phyloP scores from a whole-genome alignment of 2,113 vertebrate genomes.

The Pteronura brasiliensis region DNA sequence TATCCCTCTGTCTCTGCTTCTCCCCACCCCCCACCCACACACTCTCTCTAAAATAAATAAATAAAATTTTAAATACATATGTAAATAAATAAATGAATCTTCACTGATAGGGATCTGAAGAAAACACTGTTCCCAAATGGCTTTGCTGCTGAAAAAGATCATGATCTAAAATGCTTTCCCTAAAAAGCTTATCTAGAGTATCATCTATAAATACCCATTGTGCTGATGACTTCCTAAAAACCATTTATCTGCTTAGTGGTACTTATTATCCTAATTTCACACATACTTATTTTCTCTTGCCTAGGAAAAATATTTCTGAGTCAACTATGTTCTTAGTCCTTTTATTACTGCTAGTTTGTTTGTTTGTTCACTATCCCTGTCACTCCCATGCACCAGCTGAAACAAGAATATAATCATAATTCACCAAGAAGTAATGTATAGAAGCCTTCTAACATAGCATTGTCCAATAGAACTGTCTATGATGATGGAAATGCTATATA shows the following conservation, averaged over 20 bases:
- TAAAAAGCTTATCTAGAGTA: neutral
- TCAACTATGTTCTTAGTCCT: slow-evolving; percentile 33
- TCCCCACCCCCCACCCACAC: neutral
- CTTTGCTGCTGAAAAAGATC: neutral
- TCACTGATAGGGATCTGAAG: neutral
- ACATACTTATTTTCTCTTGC: slow-evolving; percentile 48
- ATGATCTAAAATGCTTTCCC: neutral
- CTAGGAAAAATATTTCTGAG: slow-evolving; percentile 43
- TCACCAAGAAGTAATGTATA: slow-evolving; percentile 19
- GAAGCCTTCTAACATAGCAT: neutral
- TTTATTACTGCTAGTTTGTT: slow-evolving; percentile 20
- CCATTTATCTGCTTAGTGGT: slow-evolving; percentile 18
- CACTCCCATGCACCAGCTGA: slow-evolving; percentile 2
- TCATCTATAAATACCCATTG: neutral
- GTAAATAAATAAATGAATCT: neutral
- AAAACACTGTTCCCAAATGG: neutral
- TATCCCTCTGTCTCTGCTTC: neutral
- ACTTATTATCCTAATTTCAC: slow-evolving; percentile 44
- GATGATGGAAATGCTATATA: neutral
- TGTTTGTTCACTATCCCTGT: neutral
- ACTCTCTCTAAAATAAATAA: neutral
- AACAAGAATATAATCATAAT: slow-evolving; percentile 49
- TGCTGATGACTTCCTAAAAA: slow-evolving; percentile 40
- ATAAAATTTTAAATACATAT: neutral
- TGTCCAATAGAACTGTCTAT: neutral